Evolutionary conservation across 2,797 vertebrate species (phyloP).

Genomic region (Halcyon smyrnensis): DNA sequence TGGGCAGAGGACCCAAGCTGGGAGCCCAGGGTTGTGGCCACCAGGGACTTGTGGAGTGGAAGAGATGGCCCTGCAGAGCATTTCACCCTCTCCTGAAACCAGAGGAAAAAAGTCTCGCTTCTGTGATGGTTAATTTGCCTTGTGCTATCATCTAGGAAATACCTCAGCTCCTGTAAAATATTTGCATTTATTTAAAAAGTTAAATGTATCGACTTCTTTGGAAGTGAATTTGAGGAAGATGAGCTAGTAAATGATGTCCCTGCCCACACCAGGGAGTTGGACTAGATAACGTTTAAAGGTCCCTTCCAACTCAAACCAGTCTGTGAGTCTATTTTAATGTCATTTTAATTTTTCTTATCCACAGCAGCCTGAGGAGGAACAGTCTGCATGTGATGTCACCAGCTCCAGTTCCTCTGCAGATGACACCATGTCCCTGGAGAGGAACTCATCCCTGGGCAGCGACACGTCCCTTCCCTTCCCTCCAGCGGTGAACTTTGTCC

Average conservation of each 20-base stretch:
- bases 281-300: not conserved
- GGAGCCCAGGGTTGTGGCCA: not conserved
- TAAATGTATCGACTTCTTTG: not conserved
- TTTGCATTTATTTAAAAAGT: not conserved
- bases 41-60: not conserved
- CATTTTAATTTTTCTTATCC: not conserved
- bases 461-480: slow-evolving; percentile 79
- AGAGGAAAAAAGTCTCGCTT: not conserved
- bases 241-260: not conserved
- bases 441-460: slow-evolving; percentile 80
- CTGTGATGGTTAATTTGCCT: not conserved
- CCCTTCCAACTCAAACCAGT: not conserved
- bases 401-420: slow-evolving; percentile 89
- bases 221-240: not conserved
- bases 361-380: slow-evolving; percentile 78
- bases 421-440: slow-evolving; percentile 81
- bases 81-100: not conserved
- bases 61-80: not conserved
- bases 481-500: slow-evolving; percentile 3
- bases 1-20: not conserved
- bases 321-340: not conserved
- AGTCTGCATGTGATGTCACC: slow-evolving; percentile 66
- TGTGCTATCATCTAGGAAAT: fast-evolving
- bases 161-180: not conserved
- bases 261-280: not conserved